Base-by-base conservation (phyloP, 2,113 vertebrate genomes). In the Syrrhaptes paradoxus region DNA sequence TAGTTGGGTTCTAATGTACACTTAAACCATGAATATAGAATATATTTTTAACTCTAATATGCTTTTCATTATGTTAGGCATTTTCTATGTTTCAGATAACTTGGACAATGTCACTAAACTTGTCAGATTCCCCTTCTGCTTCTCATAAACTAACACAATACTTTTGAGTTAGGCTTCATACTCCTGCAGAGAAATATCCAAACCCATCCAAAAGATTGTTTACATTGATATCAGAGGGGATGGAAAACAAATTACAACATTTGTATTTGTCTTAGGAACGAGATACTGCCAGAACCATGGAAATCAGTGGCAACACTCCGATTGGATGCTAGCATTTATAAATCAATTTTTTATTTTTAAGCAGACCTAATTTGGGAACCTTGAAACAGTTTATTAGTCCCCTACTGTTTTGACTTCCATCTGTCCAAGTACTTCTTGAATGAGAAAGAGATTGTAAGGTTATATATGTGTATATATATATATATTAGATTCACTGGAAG, bases 181-280 rank as follows among this genome's bases (percentile, higher is more conserved):
- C 34, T 90, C 68, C 63, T 6, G 41, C 52, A 32, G 79, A 77
- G 78, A 90, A 88, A 81, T 11, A 91, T 10, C 82, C 85, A 96
- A 34, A 86, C 18, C 65, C 65, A 75, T 92, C 85, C 95, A 95
- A 88, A 93, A 78, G 38, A 86, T 17, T 88, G 87, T 90, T 97
- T 97, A 92, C 88, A 61, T 86, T 94, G 68, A 93, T 87, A 90
- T 94, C 85, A 91, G 90, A 96, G 51, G n/a, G 32, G 24, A 72
- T 65, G 82, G 79, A 86, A 96, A 96, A 95, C 75, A 97, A 96
- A 91, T 96, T 29, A 75, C 13, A 15, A 85, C 85, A 86, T 92
- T 92, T 96, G 65, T 94, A 45, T 94, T 93, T 85, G 78, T 77
- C 38, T 48, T 90, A 45, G 78, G 52, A 95, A 90, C 55, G 93